Evolutionary conservation across 2,113 vertebrate species (phyloP).

Genomic region (Lonchura striata): DNA sequence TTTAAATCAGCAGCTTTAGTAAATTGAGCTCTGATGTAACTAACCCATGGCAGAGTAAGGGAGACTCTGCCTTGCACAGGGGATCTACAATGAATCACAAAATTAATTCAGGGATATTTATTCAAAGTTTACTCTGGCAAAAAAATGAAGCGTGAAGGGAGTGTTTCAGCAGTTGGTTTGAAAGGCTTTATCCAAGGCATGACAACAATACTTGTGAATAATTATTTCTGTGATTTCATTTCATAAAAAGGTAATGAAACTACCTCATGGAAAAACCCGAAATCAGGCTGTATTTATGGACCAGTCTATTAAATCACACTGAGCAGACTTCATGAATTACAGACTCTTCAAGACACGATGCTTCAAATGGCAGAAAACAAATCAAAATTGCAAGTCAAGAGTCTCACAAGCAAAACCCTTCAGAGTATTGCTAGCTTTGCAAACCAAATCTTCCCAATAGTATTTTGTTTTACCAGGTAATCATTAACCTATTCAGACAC

Average conservation of each 20-base stretch:
- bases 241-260: neutral
- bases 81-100: neutral
- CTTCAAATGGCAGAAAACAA: neutral
- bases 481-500: neutral
- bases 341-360: neutral
- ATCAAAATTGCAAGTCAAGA: neutral
- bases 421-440: neutral
- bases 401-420: neutral
- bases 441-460: neutral
- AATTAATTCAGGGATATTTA: slow-evolving; percentile 14
- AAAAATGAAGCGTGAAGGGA: neutral
- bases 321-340: neutral
- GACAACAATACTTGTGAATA: neutral
- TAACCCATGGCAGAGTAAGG: neutral
- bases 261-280: neutral
- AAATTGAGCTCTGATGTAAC: slow-evolving; percentile 5
- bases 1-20: neutral
- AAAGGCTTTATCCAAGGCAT: neutral
- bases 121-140: neutral
- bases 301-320: neutral
- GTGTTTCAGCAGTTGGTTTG: neutral
- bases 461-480: neutral
- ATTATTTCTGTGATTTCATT: neutral
- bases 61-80: neutral
- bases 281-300: neutral